These are phyloP conservation scores for Strix aluco DNA, from an alignment of 2,113 vertebrate genomes.

Conservation along the genomic window DNA sequence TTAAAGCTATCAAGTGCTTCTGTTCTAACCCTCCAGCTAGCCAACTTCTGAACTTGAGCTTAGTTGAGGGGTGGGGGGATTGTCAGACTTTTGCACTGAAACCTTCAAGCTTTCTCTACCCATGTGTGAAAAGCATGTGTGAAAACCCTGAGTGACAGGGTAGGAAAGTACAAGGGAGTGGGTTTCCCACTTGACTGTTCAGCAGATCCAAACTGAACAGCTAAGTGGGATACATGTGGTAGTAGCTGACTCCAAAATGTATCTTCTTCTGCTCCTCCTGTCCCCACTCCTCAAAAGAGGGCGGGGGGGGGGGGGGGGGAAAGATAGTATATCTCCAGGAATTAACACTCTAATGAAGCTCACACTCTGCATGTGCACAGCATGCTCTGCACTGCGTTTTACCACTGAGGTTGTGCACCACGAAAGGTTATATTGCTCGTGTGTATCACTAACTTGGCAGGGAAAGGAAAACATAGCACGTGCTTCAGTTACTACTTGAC, in stretches of 20 bases:
- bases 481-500: background rate
- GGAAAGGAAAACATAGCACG: background rate
- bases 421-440: background rate
- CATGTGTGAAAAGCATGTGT: background rate
- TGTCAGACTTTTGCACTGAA: background rate
- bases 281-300: background rate
- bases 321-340: background rate
- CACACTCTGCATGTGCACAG: conserved; percentile 56
- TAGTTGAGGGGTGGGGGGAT: background rate
- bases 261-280: background rate
- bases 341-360: background rate
- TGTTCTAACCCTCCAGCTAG: background rate
- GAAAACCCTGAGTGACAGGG: background rate
- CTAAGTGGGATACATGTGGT: background rate
- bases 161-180: background rate
- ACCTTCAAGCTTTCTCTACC: background rate
- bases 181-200: background rate
- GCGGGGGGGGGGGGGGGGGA: no score
- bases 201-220: background rate
- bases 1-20: background rate
- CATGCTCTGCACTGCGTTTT: conserved; percentile 22
- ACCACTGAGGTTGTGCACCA: background rate
- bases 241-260: background rate
- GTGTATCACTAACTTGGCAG: background rate
- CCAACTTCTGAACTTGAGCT: background rate